A percentile compares a stretch with the other conserved stretches of the same genome.
Evolutionary conservation across 2,113 vertebrate species (phyloP).

Genomic region (Proteles cristata): DNA sequence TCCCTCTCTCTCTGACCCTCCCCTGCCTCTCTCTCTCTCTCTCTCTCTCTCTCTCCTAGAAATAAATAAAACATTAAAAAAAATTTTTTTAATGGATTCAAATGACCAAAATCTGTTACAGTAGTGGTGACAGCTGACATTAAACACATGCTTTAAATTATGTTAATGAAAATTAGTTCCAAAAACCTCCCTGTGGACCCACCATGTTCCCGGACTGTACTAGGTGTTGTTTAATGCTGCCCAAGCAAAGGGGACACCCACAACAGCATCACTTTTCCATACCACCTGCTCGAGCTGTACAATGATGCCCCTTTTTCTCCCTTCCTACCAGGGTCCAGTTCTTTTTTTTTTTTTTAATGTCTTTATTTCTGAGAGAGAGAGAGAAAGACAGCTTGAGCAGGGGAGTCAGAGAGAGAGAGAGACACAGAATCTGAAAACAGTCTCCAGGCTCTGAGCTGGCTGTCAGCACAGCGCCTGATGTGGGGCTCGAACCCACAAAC

Average conservation of each 20-base stretch:
- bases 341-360: background rate
- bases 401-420: too few species aligned
- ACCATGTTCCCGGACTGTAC: background rate
- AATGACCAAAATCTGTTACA: background rate
- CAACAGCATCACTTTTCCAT: background rate
- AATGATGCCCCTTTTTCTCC: background rate
- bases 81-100: background rate
- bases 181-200: background rate
- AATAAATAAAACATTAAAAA: too few species aligned
- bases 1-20: too few species aligned
- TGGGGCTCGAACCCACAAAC: too few species aligned
- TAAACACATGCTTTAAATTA: background rate
- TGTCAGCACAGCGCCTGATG: too few species aligned
- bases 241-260: background rate
- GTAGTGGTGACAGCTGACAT: background rate
- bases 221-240: fast-evolving
- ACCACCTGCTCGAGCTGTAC: background rate
- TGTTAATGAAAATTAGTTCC: background rate
- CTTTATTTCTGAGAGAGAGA: too few species aligned
- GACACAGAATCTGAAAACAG: too few species aligned
- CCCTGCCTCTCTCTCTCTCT: too few species aligned
- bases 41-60: too few species aligned
- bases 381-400: too few species aligned
- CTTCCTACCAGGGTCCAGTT: background rate
- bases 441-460: too few species aligned